Percentiles rank a stretch among this genome's conserved stretches.
These are phyloP conservation scores for Epizoanthus ramosus DNA, from an alignment of 92 coral and sea anemone genomes.

Conservation along the genomic window DNA sequence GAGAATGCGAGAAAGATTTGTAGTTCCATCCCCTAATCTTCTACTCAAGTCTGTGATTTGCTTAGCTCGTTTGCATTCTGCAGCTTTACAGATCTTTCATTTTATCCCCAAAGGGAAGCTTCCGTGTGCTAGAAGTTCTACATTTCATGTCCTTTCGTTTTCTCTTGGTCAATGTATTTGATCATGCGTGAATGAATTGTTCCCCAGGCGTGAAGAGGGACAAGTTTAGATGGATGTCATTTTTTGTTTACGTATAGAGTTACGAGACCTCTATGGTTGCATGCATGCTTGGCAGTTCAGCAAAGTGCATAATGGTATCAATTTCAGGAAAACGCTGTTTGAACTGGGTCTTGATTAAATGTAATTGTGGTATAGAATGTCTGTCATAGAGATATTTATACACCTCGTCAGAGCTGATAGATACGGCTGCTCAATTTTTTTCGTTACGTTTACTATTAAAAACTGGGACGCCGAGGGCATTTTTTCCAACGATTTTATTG, in stretches of 20 bases:
- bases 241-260: constrained; percentile 22
- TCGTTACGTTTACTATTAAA: too few relatives aligned
- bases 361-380: background rate
- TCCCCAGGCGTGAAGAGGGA: constrained; percentile 10
- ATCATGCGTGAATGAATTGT: constrained; percentile 28
- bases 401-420: too few relatives aligned
- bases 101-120: background rate
- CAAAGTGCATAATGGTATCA: constrained; percentile 6
- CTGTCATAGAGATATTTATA: background rate
- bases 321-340: constrained; percentile 25
- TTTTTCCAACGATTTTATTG: too few relatives aligned
- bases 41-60: background rate
- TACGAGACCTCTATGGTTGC: background rate
- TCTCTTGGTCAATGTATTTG: background rate
- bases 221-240: constrained; percentile 23
- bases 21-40: background rate
- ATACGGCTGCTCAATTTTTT: too few relatives aligned
- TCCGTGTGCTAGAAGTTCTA: background rate
- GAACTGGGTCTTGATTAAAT: background rate
- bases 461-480: too few relatives aligned
- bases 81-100: background rate
- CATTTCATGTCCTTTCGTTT: background rate
- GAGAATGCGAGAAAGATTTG: constrained; percentile 3
- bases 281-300: too few relatives aligned
- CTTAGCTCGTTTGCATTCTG: too few relatives aligned